Evolutionary conservation across 2,888 invertebrate genomes (phyloP).

Genomic region (Adelognathus sp.): DNA sequence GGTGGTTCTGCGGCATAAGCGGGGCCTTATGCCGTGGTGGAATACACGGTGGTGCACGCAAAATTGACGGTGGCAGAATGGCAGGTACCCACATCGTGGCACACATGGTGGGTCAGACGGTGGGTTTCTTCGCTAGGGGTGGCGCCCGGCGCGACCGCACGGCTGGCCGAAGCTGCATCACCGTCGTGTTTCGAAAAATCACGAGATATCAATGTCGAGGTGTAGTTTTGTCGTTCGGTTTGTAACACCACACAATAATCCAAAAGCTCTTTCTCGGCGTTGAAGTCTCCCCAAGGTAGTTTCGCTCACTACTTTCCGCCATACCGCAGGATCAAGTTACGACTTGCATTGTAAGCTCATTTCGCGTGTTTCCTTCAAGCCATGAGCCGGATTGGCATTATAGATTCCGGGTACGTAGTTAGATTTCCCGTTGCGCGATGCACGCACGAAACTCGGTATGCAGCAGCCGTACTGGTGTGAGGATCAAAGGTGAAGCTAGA

Average conservation of each 20-base stretch:
- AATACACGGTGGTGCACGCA: no score
- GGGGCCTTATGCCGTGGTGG: no score
- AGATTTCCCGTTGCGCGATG: background rate
- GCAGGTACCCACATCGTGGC: no score
- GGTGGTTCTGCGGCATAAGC: no score
- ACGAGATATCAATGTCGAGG: no score
- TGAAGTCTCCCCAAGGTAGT: slow-evolving; percentile 19
- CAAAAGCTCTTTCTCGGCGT: background rate
- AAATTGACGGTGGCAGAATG: no score
- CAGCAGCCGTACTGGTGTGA: background rate
- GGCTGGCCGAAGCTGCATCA: no score
- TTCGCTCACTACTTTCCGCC: background rate
- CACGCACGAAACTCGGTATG: background rate
- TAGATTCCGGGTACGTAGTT: background rate
- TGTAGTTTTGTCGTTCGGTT: background rate
- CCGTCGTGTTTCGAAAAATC: no score
- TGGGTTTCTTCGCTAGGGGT: no score
- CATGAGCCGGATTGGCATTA: background rate
- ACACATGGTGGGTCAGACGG: no score
- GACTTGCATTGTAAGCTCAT: background rate
- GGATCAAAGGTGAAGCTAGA: background rate
- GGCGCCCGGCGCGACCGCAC: no score
- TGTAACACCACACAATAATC: background rate
- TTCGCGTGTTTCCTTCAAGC: background rate
- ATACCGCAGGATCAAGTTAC: background rate